These are phyloP conservation scores for Sciurus niger DNA, from an alignment of 2,113 vertebrate genomes.

Conservation along the genomic window DNA sequence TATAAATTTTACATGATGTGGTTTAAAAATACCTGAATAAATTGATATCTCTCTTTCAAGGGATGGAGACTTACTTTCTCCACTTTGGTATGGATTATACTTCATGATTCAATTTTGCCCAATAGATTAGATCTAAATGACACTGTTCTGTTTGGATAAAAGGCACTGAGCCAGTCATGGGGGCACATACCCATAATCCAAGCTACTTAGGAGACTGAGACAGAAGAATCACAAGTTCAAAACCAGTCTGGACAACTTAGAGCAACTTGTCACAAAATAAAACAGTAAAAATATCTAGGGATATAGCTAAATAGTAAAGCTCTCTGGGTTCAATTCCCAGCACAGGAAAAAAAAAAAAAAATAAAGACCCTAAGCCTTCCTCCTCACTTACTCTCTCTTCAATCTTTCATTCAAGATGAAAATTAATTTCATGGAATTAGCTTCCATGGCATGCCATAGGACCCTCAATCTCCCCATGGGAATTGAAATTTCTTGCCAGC, in stretches of 20 bases:
- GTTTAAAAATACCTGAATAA: neutral
- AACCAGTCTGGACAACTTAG: too few species aligned
- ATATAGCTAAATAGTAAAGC: too few species aligned
- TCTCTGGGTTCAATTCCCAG: too few species aligned
- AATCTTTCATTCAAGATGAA: neutral
- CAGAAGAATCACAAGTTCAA: too few species aligned
- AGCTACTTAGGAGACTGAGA: too few species aligned
- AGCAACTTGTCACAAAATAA: too few species aligned
- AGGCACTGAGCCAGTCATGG: too few species aligned
- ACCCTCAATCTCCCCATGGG: neutral
- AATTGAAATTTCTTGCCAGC: neutral
- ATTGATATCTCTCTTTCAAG: neutral
- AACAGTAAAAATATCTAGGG: too few species aligned
- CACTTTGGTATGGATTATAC: neutral
- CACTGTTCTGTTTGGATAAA: neutral
- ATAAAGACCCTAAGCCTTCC: neutral
- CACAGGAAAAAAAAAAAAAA: neutral
- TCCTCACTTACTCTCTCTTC: neutral
- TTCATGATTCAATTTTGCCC: slow-evolving; percentile 15
- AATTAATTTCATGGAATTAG: too few species aligned
- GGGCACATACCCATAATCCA: too few species aligned
- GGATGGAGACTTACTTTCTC: neutral
- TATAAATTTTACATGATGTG: neutral
- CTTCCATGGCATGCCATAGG: neutral
- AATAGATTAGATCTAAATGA: neutral